Evolutionary conservation across 2,113 vertebrate genomes (phyloP).

Genomic region (Ailuropoda melanoleuca): DNA sequence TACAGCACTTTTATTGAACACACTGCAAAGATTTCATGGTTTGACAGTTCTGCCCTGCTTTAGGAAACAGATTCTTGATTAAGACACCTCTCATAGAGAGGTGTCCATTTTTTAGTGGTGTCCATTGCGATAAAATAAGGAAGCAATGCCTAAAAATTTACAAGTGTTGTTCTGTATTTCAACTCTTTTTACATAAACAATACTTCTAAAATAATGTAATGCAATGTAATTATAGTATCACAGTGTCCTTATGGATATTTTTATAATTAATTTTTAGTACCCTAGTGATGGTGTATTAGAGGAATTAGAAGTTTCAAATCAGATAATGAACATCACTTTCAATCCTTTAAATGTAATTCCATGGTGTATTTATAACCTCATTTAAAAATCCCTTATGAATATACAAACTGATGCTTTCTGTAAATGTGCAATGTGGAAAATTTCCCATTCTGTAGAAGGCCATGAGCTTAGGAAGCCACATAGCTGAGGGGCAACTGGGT

Average conservation of each 20-base stretch:
- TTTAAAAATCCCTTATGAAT: background rate
- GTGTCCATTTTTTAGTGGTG: background rate
- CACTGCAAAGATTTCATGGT: background rate
- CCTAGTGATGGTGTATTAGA: background rate
- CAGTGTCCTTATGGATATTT: background rate
- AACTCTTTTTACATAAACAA: background rate
- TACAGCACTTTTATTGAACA: rapidly evolving
- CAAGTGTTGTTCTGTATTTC: background rate
- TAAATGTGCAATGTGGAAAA: background rate
- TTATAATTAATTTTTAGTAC: background rate
- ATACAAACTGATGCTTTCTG: background rate
- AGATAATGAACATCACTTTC: background rate
- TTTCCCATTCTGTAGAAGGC: background rate
- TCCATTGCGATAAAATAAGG: background rate
- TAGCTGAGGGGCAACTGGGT: background rate
- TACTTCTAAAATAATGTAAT: background rate
- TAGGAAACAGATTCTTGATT: background rate
- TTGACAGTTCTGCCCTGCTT: background rate
- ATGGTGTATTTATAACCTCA: background rate
- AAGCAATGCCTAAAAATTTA: background rate
- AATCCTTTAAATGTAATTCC: background rate
- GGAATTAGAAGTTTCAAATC: background rate
- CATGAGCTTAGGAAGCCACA: background rate
- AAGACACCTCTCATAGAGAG: background rate
- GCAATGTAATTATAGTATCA: background rate